Conservation (phyloP, 2,113 vertebrate genomes). For the Actenoides hombroni region DNA sequence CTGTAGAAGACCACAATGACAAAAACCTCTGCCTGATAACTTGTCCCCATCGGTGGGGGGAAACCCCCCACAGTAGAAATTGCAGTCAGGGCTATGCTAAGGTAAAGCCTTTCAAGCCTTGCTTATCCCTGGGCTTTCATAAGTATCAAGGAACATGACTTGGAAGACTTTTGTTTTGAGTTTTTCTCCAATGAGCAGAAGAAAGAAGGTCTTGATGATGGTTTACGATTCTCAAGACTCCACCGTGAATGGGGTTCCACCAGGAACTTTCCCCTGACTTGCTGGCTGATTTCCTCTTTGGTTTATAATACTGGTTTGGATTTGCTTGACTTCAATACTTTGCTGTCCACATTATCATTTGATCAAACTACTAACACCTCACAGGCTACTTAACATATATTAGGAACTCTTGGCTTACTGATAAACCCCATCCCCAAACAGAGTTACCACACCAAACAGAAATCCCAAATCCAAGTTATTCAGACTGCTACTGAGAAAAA, state of each 20-base stretch:
- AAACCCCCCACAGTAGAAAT: not conserved
- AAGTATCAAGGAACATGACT: accelerated
- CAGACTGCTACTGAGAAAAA: not conserved
- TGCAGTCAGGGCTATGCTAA: not conserved
- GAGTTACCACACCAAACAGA: not conserved
- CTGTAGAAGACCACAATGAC: not conserved
- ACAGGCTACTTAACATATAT: not conserved
- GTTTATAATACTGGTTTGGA: not conserved
- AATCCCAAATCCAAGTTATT: not conserved
- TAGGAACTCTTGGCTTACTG: not conserved
- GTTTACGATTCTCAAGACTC: not conserved
- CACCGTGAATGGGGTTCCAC: not conserved
- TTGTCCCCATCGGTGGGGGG: not conserved
- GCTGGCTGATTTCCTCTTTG: not conserved
- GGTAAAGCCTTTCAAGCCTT: not conserved
- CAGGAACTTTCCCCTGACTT: not conserved
- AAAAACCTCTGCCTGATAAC: not conserved
- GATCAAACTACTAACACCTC: not conserved
- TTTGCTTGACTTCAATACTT: not conserved
- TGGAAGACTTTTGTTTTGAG: not conserved
- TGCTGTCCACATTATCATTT: not conserved
- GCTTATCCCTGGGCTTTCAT: not conserved
- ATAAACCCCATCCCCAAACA: not conserved
- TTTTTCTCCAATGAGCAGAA: not conserved
- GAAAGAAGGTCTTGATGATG: not conserved